phyloP scores from a whole-genome alignment of 1,140 invertebrate genomes.

The Lasioglossum albipes region DNA sequence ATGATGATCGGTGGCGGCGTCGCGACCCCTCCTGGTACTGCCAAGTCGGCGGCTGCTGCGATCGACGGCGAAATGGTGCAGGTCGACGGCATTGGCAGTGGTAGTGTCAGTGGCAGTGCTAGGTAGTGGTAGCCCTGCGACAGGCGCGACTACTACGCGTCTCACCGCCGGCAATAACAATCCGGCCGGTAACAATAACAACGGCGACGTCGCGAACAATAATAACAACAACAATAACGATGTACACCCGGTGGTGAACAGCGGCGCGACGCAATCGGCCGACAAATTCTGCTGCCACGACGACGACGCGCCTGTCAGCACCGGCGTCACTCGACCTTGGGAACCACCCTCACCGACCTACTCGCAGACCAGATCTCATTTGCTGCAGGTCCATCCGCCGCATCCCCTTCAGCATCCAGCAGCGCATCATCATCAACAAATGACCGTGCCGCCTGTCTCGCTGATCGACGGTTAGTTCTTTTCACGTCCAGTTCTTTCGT shows the following conservation, averaged over 20 bases:
- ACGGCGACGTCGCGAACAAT: slow-evolving; percentile 45
- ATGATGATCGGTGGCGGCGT: slow-evolving; percentile 79
- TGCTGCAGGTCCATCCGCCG: slow-evolving; percentile 67
- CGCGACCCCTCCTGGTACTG: slow-evolving; percentile 77
- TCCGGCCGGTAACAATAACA: slow-evolving; percentile 41
- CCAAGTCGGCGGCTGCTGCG: slow-evolving; percentile 73
- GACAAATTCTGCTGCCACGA: slow-evolving; percentile 71
- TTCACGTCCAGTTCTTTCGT: too few species aligned
- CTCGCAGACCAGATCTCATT: slow-evolving; percentile 70
- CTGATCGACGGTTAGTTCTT: slow-evolving; percentile 73
- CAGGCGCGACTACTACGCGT: slow-evolving; percentile 67
- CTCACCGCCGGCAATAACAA: slow-evolving; percentile 61
- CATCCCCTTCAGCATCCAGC: slow-evolving; percentile 70
- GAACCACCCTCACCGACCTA: slow-evolving; percentile 75
- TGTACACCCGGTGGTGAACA: slow-evolving; percentile 53
- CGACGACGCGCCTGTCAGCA: slow-evolving; percentile 64
- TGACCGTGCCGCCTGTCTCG: slow-evolving; percentile 67
- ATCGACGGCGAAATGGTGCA: slow-evolving; percentile 75
- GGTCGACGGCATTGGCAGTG: slow-evolving; percentile 76
- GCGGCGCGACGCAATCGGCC: slow-evolving; percentile 40
- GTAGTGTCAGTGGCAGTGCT: slow-evolving; percentile 76
- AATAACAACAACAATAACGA: slow-evolving; percentile 67
- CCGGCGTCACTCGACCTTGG: slow-evolving; percentile 72
- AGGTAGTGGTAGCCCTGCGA: slow-evolving; percentile 74
- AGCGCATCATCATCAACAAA: slow-evolving; percentile 70